phyloP scores from a whole-genome alignment of 2,113 vertebrate species.

The Fulica atra region DNA sequence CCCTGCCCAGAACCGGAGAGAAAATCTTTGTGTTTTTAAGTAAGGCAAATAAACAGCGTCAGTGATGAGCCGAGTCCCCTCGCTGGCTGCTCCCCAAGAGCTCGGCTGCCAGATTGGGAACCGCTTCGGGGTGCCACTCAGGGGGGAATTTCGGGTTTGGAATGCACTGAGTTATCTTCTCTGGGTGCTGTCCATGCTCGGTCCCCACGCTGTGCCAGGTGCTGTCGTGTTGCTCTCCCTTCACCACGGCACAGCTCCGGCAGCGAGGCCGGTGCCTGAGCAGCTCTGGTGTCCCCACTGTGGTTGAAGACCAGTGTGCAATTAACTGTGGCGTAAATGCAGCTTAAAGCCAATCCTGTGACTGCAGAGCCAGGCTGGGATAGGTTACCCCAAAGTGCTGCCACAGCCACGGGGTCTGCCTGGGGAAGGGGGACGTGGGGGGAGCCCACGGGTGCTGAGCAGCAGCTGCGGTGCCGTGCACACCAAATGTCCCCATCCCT shows the following conservation, averaged over 20 bases:
- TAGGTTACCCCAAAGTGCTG: neutral
- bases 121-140: neutral
- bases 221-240: neutral
- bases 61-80: neutral
- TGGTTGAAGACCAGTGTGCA: neutral
- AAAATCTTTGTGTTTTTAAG: conserved; percentile 69
- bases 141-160: neutral
- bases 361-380: neutral
- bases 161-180: neutral
- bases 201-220: too few species aligned
- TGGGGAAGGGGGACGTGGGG: fast-evolving
- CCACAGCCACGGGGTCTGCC: fast-evolving
- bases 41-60: conserved; percentile 54
- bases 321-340: neutral
- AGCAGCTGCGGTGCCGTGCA: neutral
- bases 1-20: conserved; percentile 39
- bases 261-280: neutral
- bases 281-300: fast-evolving
- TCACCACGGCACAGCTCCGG: fast-evolving
- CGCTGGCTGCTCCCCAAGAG: neutral
- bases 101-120: neutral
- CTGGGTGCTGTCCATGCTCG: fast-evolving
- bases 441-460: neutral
- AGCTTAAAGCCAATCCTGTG: neutral
- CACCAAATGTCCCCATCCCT: fast-evolving